Evolutionary conservation across 2,888 invertebrate species (phyloP), one percentile per base, ranked within the genome.

Genomic region (Hydraecia micacea): DNA sequence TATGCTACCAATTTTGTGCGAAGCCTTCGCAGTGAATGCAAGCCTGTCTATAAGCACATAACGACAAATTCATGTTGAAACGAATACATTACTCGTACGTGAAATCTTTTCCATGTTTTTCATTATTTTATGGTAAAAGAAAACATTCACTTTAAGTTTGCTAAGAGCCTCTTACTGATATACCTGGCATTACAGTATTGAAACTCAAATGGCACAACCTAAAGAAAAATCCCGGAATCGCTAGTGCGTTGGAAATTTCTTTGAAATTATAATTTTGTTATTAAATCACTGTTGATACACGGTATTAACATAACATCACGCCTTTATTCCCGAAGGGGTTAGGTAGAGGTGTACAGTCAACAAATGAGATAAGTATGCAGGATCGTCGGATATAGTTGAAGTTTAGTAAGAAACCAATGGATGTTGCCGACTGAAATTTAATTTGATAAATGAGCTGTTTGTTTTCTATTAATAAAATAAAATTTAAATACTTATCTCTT

Each of bases 21-120:
- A 62, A 62, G 39, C 49, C 28, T 18, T 49, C 60, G 9, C n/a
- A 28, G n/a, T 58, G 15, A 69, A 36, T 52, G 39, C 80, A 79
- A 58, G 9, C 18, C 36, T 55, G 68, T 74, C 74, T 63, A 80
- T 80, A 60, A 72, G 42, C 49, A 66, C 60, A 58, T 76, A 83
- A 63, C 63, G 84, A 78, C 28, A 73, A 55, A 73, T 66, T 80
- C 74, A 80, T 82, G 58, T 72, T 52, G 73, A 75, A 77, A 60
- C 77, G 39, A 80, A 85, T 87, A 80, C 77, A 86, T 87, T 86
- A 87, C 86, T 83, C 86, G 85, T 85, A 73, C 62, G 63, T 72
- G 71, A 87, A 81, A 87, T 83, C 70, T 70, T 81, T 78, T 77
- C 62, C 75, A 49, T 73, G 49, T 73, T 67, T 58, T 13, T 55